These are phyloP conservation scores for Centropus bengalensis DNA, from an alignment of 2,113 vertebrate species.

Conservation along the genomic window DNA sequence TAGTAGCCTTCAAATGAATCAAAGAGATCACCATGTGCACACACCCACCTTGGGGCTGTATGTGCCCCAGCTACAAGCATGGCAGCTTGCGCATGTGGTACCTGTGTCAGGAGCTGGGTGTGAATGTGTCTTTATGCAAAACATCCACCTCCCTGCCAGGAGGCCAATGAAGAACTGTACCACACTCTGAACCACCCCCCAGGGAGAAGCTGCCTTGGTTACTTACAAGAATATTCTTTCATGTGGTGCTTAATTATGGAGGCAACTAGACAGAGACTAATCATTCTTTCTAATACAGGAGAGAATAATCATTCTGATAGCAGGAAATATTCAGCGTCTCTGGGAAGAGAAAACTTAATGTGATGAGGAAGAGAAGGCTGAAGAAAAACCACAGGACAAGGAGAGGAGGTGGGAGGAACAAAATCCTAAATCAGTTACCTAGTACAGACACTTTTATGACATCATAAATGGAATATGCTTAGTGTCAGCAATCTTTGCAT, in stretches of 20 bases:
- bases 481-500: conserved; percentile 24
- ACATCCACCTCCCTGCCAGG: background rate
- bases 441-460: conserved; percentile 46
- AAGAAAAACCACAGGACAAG: conserved; percentile 7
- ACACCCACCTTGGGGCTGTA: background rate
- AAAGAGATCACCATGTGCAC: background rate
- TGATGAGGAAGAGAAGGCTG: background rate
- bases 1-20: background rate
- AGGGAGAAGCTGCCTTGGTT: background rate
- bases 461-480: conserved; percentile 52
- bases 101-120: background rate
- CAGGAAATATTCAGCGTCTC: background rate
- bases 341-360: background rate
- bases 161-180: background rate
- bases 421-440: conserved; percentile 50
- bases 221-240: conserved; percentile 34
- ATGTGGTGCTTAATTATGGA: conserved; percentile 44
- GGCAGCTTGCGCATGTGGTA: background rate
- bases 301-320: background rate
- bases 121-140: fast-evolving
- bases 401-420: background rate
- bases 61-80: background rate
- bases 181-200: background rate
- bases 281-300: conserved; percentile 20
- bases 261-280: conserved; percentile 48